Percentiles rank a stretch among this genome's conserved stretches.
phyloP scores from a whole-genome alignment of 1,140 invertebrate species.

The Drosophila kohkoa region DNA sequence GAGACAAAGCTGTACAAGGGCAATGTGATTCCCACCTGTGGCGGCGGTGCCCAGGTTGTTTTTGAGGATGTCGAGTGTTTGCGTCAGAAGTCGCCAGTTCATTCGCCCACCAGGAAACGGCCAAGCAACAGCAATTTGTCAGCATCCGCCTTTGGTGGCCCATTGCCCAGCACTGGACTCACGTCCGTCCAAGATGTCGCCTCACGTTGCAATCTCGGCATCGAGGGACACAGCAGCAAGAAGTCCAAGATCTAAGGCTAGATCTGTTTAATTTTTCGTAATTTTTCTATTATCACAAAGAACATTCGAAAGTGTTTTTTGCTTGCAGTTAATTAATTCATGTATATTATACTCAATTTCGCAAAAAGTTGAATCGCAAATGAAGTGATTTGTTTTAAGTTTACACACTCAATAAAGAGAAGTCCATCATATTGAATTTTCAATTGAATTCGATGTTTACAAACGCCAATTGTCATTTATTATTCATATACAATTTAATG shows the following conservation, averaged over 20 bases:
- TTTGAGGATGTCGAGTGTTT: conserved; percentile 98
- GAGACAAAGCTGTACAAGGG: conserved; percentile 97
- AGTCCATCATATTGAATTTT: conserved; percentile 4
- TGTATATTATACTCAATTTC: conserved; percentile 32
- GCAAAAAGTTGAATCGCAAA: conserved; percentile 34
- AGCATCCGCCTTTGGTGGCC: conserved; percentile 56
- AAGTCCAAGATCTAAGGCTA: conserved; percentile 70
- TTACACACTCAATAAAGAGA: conserved; percentile 38
- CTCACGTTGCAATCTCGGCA: conserved; percentile 79
- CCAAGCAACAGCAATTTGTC: conserved; percentile 69
- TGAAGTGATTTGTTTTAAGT: conserved; percentile 50
- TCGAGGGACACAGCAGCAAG: conserved; percentile 81
- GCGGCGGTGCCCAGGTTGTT: conserved; percentile 97
- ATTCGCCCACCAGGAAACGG: conserved; percentile 78
- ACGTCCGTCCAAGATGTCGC: conserved; percentile 68
- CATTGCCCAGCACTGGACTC: conserved; percentile 54
- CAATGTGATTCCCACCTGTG: conserved; percentile 95
- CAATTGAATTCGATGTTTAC: not conserved
- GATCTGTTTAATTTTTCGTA: no score
- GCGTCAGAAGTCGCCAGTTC: conserved; percentile 92
- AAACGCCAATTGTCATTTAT: not conserved
- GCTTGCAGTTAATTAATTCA: conserved; percentile 19
- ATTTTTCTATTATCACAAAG: not conserved
- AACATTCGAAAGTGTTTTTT: conserved; percentile 27
- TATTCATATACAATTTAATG: no score